Conservation (phyloP, 2,797 vertebrate genomes). For the Holocentrus rufus region DNA sequence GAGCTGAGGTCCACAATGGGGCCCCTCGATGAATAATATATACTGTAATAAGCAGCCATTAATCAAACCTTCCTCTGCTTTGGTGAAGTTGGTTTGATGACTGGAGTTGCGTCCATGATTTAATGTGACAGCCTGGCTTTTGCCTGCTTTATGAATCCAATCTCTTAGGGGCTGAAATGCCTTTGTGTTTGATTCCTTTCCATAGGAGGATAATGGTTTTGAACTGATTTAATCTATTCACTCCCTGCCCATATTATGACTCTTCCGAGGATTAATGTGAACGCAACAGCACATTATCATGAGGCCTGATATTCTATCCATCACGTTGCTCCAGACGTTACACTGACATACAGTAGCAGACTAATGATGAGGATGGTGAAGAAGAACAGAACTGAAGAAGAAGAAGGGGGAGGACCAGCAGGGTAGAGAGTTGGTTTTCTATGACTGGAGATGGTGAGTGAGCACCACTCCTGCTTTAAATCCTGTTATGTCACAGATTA, state of each 20-base stretch:
- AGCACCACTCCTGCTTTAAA: conserved; percentile 51
- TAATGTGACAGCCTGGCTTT: no score
- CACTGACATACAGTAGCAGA: not conserved
- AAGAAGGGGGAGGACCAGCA: not conserved
- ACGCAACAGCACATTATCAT: not conserved
- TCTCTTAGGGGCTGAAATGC: no score
- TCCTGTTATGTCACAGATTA: conserved; percentile 70
- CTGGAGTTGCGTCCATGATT: no score
- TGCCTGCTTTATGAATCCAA: no score
- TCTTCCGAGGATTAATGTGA: not conserved
- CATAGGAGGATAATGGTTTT: no score
- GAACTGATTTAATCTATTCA: not conserved
- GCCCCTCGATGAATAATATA: no score
- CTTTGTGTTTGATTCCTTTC: no score
- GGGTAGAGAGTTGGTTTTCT: not conserved
- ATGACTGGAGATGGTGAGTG: conserved; percentile 12
- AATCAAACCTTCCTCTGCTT: no score
- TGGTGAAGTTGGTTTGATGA: no score
- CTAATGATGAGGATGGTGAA: not conserved
- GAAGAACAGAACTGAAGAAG: not conserved
- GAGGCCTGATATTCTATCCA: not conserved
- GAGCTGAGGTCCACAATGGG: no score
- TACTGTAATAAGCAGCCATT: no score
- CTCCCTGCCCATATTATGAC: not conserved
- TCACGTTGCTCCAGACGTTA: not conserved